phyloP scores from a whole-genome alignment of 2,797 vertebrate species.

The Perodicticus potto region DNA sequence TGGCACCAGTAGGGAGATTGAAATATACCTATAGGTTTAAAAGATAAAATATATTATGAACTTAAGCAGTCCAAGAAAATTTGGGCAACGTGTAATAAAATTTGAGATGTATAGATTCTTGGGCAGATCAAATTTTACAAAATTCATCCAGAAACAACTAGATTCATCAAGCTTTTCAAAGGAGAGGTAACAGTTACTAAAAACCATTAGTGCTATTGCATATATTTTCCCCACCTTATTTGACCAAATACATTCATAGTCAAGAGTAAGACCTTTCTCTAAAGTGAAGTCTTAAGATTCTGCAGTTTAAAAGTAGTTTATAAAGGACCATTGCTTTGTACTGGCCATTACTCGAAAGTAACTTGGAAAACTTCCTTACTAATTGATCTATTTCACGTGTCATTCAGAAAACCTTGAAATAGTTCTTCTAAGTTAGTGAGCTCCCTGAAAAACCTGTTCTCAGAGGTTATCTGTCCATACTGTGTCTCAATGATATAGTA shows the following conservation, averaged over 20 bases:
- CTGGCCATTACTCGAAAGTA: neutral
- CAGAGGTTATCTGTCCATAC: neutral
- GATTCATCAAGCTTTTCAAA: conserved; percentile 22
- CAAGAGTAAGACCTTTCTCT: neutral
- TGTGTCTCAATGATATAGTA: rapidly evolving
- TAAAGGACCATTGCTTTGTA: neutral
- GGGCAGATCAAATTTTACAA: neutral
- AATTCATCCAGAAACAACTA: conserved; percentile 35
- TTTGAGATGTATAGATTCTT: neutral
- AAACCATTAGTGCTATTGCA: neutral
- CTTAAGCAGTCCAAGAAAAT: neutral
- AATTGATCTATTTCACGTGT: neutral
- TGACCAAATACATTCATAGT: neutral
- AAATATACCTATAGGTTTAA: conserved; percentile 58
- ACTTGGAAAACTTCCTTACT: neutral
- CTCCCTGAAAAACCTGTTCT: neutral
- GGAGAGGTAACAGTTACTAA: neutral
- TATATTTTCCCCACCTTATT: neutral
- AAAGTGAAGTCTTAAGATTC: neutral
- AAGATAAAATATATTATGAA: conserved; percentile 51
- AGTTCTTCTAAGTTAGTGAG: neutral
- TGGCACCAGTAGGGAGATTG: conserved; percentile 30
- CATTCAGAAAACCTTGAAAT: neutral
- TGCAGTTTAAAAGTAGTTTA: neutral
- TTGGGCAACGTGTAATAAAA: neutral